Evolutionary conservation across 2,113 vertebrate species (phyloP).

Genomic region (Paradisaea rubra): DNA sequence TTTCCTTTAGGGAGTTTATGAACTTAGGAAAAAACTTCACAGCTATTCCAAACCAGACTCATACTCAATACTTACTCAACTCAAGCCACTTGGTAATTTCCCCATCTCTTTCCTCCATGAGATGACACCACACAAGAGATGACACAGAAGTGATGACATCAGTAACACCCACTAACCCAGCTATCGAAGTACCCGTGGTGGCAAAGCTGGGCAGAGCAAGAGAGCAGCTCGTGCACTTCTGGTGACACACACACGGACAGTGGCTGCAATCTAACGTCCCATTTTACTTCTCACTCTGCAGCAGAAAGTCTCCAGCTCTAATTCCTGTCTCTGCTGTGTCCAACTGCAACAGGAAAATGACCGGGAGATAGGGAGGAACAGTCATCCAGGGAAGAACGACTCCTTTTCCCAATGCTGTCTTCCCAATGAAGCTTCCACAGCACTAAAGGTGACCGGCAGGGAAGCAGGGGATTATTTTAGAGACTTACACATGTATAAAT

Average conservation of each 20-base stretch:
- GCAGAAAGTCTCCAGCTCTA: not conserved
- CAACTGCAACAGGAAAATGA: not conserved
- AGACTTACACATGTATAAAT: not conserved
- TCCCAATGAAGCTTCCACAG: not conserved
- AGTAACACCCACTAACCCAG: not conserved
- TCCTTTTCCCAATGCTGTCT: not conserved
- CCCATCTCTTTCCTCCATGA: not conserved
- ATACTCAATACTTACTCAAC: not conserved
- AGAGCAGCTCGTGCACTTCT: not conserved
- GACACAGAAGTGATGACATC: not conserved
- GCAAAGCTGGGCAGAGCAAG: not conserved
- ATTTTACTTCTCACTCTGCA: not conserved
- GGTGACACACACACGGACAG: accelerated
- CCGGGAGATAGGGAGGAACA: accelerated
- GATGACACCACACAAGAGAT: not conserved
- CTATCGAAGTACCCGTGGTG: accelerated
- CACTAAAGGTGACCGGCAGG: not conserved
- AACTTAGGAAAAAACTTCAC: not conserved
- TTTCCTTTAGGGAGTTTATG: not conserved
- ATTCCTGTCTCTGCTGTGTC: not conserved
- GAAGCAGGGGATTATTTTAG: not conserved
- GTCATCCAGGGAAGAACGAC: not conserved
- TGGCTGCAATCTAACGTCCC: not conserved
- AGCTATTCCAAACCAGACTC: not conserved
- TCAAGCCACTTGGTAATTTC: not conserved